Evolutionary conservation across 2,888 invertebrate genomes (phyloP).

Genomic region (Caenorhabditis sp.): DNA sequence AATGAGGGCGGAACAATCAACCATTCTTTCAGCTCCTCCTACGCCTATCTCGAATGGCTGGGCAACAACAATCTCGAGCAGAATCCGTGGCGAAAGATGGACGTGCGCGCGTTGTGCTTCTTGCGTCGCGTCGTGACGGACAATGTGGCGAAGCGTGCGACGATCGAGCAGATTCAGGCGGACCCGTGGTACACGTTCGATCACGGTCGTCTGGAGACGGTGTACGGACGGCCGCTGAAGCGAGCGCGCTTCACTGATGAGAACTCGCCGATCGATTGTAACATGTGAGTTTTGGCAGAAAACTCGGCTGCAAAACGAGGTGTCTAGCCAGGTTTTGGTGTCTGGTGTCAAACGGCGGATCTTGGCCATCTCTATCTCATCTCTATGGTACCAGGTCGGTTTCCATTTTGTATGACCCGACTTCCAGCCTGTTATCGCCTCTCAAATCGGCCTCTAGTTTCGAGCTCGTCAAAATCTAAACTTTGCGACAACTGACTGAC

Average conservation of each 20-base stretch:
- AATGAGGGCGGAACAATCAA: no score
- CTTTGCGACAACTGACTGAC: no score
- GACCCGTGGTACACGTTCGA: slow-evolving; percentile 88
- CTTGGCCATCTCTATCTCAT: no score
- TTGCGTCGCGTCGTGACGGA: slow-evolving; percentile 89
- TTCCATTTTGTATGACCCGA: no score
- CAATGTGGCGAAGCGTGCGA: slow-evolving; percentile 87
- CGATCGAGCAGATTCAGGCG: slow-evolving; percentile 87
- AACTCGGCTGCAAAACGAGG: no score
- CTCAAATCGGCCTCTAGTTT: no score
- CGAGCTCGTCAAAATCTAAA: no score
- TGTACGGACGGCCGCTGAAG: slow-evolving; percentile 41
- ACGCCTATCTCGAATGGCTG: slow-evolving; percentile 55
- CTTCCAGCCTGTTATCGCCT: no score
- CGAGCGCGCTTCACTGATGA: slow-evolving; percentile 27
- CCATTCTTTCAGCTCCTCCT: slow-evolving; percentile 47
- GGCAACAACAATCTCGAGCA: slow-evolving; percentile 57
- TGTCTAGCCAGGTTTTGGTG: no score
- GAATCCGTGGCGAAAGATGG: slow-evolving; percentile 90
- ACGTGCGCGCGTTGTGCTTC: slow-evolving; percentile 89
- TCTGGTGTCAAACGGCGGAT: no score
- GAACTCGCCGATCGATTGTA: slow-evolving; percentile 30
- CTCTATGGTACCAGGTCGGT: no score
- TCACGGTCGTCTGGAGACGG: slow-evolving; percentile 70
- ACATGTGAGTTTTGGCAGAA: slow-evolving; percentile 11